Evolutionary conservation across 2,888 invertebrate genomes (phyloP).

Genomic region (Andrena camellia): DNA sequence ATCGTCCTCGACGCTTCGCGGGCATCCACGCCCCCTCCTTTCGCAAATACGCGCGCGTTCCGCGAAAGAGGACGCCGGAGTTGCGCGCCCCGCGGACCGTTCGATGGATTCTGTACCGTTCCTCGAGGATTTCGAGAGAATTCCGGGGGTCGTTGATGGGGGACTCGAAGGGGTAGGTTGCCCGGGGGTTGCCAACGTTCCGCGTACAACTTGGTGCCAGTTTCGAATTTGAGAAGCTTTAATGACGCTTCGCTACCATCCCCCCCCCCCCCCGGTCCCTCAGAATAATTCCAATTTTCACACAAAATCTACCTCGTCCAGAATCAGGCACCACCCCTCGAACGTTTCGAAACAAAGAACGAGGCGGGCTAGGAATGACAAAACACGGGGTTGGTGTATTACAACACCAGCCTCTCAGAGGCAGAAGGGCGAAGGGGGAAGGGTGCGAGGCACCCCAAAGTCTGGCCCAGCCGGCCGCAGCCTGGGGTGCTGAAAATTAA

Average conservation of each 20-base stretch:
- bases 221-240: too few species aligned
- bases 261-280: too few species aligned
- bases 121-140: conserved; percentile 3
- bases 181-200: neutral
- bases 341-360: neutral
- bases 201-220: too few species aligned
- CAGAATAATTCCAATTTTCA: too few species aligned
- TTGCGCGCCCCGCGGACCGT: neutral
- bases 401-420: neutral
- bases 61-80: conserved; percentile 19
- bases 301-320: neutral
- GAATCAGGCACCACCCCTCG: neutral
- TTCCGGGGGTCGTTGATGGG: neutral
- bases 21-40: neutral
- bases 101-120: neutral
- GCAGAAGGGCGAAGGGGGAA: neutral
- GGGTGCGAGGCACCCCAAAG: conserved; percentile 17
- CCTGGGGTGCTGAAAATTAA: conserved; percentile 55
- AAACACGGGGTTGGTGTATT: neutral
- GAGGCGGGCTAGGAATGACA: neutral
- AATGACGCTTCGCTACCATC: too few species aligned
- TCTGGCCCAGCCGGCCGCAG: conserved; percentile 10
- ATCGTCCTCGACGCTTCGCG: neutral
- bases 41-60: neutral
- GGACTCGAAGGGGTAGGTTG: conserved; percentile 8